phyloP scores from a whole-genome alignment of 2,113 vertebrate genomes.

The Rhinogobius similis region DNA sequence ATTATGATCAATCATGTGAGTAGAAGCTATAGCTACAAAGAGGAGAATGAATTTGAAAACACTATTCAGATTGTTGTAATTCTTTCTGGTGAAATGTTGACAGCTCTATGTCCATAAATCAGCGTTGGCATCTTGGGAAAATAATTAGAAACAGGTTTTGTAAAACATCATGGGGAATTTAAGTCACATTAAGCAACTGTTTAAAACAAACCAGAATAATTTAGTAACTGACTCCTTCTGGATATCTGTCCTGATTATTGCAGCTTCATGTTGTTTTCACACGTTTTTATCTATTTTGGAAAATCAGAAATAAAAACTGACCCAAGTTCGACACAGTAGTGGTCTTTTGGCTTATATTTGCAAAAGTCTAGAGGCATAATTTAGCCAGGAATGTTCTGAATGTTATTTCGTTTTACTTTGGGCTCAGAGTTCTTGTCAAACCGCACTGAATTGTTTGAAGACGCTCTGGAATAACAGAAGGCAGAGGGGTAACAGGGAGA shows the following conservation, averaged over 20 bases:
- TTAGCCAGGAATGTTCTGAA: constrained; percentile 48
- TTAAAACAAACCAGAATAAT: constrained; percentile 6
- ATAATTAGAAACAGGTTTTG: constrained; percentile 6
- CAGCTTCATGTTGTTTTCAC: background rate
- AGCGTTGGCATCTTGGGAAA: background rate
- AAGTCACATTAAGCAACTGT: background rate
- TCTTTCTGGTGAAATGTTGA: background rate
- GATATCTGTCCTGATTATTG: background rate
- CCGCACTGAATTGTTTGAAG: constrained; percentile 37
- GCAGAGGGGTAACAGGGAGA: constrained; percentile 14
- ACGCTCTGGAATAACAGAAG: constrained; percentile 23
- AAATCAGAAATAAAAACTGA: background rate
- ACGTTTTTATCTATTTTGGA: background rate
- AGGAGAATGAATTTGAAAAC: background rate
- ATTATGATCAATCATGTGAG: background rate
- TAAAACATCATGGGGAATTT: background rate
- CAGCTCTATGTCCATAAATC: background rate
- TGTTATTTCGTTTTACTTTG: constrained; percentile 28
- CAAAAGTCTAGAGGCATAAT: constrained; percentile 6
- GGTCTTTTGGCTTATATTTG: constrained; percentile 1
- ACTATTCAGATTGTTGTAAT: background rate
- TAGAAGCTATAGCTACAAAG: background rate
- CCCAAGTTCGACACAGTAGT: background rate
- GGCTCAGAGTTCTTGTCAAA: constrained; percentile 43
- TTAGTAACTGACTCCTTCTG: background rate